Evolutionary conservation across 2,797 vertebrate species (phyloP).

Genomic region (Rhabdophis nuchalis): DNA sequence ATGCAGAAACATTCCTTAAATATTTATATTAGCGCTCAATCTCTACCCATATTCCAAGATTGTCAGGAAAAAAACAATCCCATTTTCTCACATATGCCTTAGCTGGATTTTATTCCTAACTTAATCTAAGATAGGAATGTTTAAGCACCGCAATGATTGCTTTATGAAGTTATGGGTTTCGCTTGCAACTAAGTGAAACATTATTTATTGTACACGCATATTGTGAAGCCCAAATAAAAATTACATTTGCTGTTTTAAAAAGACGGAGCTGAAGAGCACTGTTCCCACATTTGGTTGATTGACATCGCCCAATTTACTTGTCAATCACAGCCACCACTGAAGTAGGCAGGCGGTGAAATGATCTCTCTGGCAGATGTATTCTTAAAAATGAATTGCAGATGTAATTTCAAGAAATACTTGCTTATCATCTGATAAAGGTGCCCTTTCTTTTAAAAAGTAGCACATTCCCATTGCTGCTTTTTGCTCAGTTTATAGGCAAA

Average conservation of each 20-base stretch:
- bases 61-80: neutral
- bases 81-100: neutral
- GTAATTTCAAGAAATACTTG: slow-evolving; percentile 19
- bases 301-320: slow-evolving; percentile 65
- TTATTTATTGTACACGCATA: slow-evolving; percentile 57
- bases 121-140: slow-evolving; percentile 9
- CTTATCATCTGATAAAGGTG: slow-evolving; percentile 19
- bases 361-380: slow-evolving; percentile 26
- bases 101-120: slow-evolving; percentile 14
- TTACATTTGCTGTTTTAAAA: slow-evolving; percentile 42
- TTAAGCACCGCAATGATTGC: slow-evolving; percentile 41
- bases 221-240: slow-evolving; percentile 51
- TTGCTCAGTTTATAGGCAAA: slow-evolving; percentile 15
- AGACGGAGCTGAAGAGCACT: slow-evolving; percentile 42
- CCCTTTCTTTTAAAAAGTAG: neutral
- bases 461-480: slow-evolving; percentile 16
- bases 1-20: neutral
- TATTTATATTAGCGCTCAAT: neutral
- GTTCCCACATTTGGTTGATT: slow-evolving; percentile 43
- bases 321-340: slow-evolving; percentile 38
- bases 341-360: neutral
- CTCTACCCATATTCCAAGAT: neutral
- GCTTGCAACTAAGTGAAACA: slow-evolving; percentile 48
- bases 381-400: slow-evolving; percentile 18
- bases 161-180: slow-evolving; percentile 62